Evolutionary conservation across 2,797 vertebrate genomes (phyloP), one percentile per base, ranked within the genome.

Genomic region (Apogon hyalosoma): DNA sequence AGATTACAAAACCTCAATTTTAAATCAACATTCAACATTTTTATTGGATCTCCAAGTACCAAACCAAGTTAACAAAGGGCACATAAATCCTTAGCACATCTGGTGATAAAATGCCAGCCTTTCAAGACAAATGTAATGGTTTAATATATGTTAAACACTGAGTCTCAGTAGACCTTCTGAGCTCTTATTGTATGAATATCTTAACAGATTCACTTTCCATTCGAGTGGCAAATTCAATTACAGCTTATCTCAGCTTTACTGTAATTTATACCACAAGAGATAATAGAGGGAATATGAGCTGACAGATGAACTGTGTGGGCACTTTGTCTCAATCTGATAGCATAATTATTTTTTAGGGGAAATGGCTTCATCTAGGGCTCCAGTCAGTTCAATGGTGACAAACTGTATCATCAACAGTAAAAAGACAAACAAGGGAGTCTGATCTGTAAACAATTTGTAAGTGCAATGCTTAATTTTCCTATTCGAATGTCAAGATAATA

Each of bases 151-250:
- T 79, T 73, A 58, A 53, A 70, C 40, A 47, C 14, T 24, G 24
- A 19, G 11, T 18, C 54, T 16, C 55, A 69, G 47, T 7, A 50
- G 62, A 28, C 57, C 66, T 21, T 49, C 65, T 41, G 31, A 84
- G 84, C 83, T 75, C 80, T 83, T 75, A 31, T 42, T 16, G 54
- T 43, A 69, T 62, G 56, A 77, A 78, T 67, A 83, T 83, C 72
- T 73, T 45, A 36, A 80, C 80, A 52, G 54, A 63, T 60, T 49
- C 41, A 24, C 40, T 87, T 89, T 83, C 79, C 72, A 52, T 76
- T 68, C 39, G 39, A 76, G 69, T 3, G 9, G 87, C 80, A 90
- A 92, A 93, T 90, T 85, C 60, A 85, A 87, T 91, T 89, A 88
- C 7, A 11, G 33, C 80, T 88, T 86, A 92, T 92, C 90, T 85